Evolutionary conservation across 2,113 vertebrate species (phyloP).

Genomic region (Gracilinanus agilis): DNA sequence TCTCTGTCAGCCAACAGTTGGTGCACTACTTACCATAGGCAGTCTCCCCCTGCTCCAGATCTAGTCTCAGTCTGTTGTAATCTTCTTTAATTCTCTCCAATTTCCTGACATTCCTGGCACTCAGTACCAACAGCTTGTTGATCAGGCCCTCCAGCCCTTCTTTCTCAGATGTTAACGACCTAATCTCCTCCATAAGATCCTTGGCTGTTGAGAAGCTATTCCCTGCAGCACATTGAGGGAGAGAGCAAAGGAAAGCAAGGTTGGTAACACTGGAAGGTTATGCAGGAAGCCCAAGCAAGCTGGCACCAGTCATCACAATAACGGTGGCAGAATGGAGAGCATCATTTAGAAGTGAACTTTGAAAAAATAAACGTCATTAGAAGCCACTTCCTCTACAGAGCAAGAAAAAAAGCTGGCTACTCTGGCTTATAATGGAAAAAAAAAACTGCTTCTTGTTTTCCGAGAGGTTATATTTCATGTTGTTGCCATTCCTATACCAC

Average conservation of each 20-base stretch:
- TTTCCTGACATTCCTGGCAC: conserved; percentile 84
- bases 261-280: conserved; percentile 47
- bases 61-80: conserved; percentile 85
- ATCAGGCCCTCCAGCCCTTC: conserved; percentile 89
- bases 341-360: not conserved
- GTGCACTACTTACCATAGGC: conserved; percentile 88
- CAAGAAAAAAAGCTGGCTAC: not conserved
- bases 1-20: not conserved
- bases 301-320: not conserved
- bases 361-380: not conserved
- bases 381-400: not conserved
- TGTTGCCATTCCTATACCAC: not conserved
- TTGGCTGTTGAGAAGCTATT: conserved; percentile 91
- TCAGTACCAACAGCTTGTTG: conserved; percentile 85
- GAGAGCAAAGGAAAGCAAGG: conserved; percentile 52
- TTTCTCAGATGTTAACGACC: conserved; percentile 86
- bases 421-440: not conserved
- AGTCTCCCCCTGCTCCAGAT: conserved; percentile 85
- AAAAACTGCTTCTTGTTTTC: not conserved
- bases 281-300: conserved; percentile 29
- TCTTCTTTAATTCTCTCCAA: conserved; percentile 88
- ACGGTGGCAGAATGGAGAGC: not conserved
- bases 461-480: not conserved
- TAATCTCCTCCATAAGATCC: conserved; percentile 91
- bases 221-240: conserved; percentile 80